Base-by-base conservation (phyloP, 2,797 vertebrate species). In the Taenioides sp. region DNA sequence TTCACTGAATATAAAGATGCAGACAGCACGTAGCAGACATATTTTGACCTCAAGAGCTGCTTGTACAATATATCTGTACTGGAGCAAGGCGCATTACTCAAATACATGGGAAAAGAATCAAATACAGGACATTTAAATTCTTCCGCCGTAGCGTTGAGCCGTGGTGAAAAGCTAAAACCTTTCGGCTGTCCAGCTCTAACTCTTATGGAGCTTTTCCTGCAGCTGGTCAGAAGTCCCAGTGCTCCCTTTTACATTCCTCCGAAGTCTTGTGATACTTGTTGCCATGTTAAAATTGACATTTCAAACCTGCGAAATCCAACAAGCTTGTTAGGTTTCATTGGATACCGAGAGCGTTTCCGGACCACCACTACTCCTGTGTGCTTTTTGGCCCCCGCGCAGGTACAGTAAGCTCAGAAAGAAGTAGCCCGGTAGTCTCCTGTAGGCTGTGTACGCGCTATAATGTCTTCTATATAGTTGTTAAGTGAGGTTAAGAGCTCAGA, bases 291-390 rank as follows among this genome's bases (percentile, higher is more conserved):
- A 89, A 90, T 91, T 84, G 67, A 73, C 80, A 84, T 91, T 88
- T 86, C 90, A 90, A 87, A 83, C 84, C 84, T 89, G 74, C 90
- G 52, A 90, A 89, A 64, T 75, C 75, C 85, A 91, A 87, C 88
- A 91, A 74, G 89, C 84, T 90, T 88, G 89, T 93, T 91, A 91
- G 88, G 73, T 92, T 91, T 91, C 89, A 89, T 86, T 76, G 80
- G 81, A 87, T 87, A 80, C 81, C 7, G 62, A 57, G 79, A 77
- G 78, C 17, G 50, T 88, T 91, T 92, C 88, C 86, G 85, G 92
- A 92, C 92, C 92, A 93, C 89, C 87, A 81, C 70, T 80, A 70
- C 81, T 78, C 67, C 66, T 72, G 80, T 85, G 83, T 78, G 82
- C 84, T 83, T 88, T 86, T 89, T 91, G 82, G 87, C 89, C 77